phyloP scores from a whole-genome alignment of 2,797 vertebrate genomes.

The Amblyraja radiata region DNA sequence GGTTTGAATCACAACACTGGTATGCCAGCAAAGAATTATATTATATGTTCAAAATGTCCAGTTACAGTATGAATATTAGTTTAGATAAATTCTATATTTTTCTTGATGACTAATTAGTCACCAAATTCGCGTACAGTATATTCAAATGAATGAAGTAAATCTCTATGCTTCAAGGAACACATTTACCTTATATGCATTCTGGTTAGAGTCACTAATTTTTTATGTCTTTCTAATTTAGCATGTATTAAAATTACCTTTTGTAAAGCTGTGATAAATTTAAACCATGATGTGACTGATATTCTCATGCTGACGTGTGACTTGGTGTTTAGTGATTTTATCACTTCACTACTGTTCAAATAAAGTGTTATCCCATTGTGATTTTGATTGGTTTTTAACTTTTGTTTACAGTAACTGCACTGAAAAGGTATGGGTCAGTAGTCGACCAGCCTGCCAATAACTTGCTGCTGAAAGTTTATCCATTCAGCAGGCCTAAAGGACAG shows the following conservation, averaged over 20 bases:
- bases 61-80: not conserved
- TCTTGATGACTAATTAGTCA: not conserved
- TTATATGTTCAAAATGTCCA: not conserved
- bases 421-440: not conserved
- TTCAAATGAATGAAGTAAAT: not conserved
- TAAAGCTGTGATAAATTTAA: not conserved
- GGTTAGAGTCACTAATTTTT: not conserved
- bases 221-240: not conserved
- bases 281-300: not conserved
- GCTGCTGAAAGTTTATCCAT: not conserved
- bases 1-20: conserved; percentile 26
- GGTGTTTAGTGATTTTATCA: not conserved
- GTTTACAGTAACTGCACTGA: not conserved
- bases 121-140: not conserved
- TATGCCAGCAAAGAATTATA: not conserved
- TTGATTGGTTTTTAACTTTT: conserved; percentile 29
- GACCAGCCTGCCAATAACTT: not conserved
- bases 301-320: conserved; percentile 3
- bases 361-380: not conserved
- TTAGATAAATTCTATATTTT: not conserved
- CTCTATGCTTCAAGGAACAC: conserved; percentile 3
- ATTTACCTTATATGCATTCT: not conserved
- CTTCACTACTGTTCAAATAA: not conserved
- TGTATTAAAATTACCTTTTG: conserved; percentile 1
- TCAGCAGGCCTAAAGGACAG: conserved; percentile 7